Evolutionary conservation across 2,888 invertebrate species (phyloP), one percentile per base, ranked within the genome.

Genomic region (Temnothorax unifasciatus): DNA sequence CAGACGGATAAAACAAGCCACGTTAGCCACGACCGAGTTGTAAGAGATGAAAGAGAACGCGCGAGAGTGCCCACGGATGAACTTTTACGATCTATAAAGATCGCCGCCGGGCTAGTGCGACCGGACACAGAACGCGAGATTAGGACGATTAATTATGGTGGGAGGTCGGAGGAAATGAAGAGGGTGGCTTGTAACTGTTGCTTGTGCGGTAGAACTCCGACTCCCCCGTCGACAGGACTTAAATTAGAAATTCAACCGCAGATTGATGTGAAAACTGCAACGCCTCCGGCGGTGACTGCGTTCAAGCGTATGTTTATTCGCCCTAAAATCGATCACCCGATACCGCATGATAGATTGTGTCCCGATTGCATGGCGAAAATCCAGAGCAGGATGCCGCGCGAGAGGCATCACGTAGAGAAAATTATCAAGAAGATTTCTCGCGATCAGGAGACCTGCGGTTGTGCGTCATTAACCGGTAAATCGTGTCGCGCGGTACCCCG

Each of bases 131-230:
- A 90, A 29, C 69, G 64, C 13, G 90, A 90, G 54, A 75, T 90
- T 9, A 69, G 83, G 8, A 74, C 88, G 11, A 76, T 87, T 52
- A 64, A 73, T 47, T 89, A 90, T 29, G 52, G 83, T 1, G 59
- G 25, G 3, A 86, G 15, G 1, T 3, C 74, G 9, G 71, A 52
- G 0, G 82, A 77, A 11, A 8, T 8, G 0, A 41, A 44, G 0
- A 69, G 63, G 6, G 34, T 9, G 0, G 47, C 38, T n/a, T 90
- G 90, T 61, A 79, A 86, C 68, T 90, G 90, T 25, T 90, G 90
- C 44, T 5, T 73, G 13, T 90, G 90, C 21, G 87, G 86, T 0
- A 84, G 69, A 41, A 25, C 13, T 1, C n/a, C 54, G 41, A 1
- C 64, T 6, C 18, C 34, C 2, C 2, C 66, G 9, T 6, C 34